Evolutionary conservation across 2,113 vertebrate genomes (phyloP), one percentile per base, ranked within the genome.

Genomic region (Bufo bufo): DNA sequence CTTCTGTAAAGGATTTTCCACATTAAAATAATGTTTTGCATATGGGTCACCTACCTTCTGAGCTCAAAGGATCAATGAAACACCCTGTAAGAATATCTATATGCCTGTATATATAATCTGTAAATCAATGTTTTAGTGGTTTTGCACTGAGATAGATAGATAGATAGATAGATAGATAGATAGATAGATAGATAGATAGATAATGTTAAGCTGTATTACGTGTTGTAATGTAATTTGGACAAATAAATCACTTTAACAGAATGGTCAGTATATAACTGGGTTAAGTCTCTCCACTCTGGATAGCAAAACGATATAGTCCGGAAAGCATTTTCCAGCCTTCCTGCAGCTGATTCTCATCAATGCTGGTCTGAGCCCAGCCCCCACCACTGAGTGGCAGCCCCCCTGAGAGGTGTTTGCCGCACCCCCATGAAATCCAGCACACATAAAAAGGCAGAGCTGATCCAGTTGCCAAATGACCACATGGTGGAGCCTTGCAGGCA

Each of bases 401-500:
- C 66, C 86, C 49, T 47, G 86, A 84, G 72, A 88, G 81, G 72
- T 88, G 72, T 11, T 77, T 66, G 47, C 80, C 87, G 8, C 87
- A 65, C 71, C 72, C 87, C 87, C 63, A 17, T n/a, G 63, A 69
- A 74, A 47, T 33, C 9, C 20, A 75, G 49, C 81, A 85, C 54
- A 88, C 85, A 82, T 81, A 58, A 85, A 84, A 81, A 87, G 69
- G 45, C 71, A 17, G 14, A 79, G 80, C 33, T 49, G 43, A 49
- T 59, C 75, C 54, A 0, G 56, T 89, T 79, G 74, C 66, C 16
- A 82, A 85, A 49, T 23, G 74, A 87, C 90, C 91, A 85, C 89
- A 79, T 43, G 84, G 87, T 75, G 88, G 89, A 90, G 90, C 80
- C 63, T 87, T 63, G 56, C 80, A 88, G 63, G 81, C 69, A 56